Percentiles rank a stretch among this genome's conserved stretches.
Conservation (phyloP, 2,113 vertebrate species). For the Syngnathus floridae region DNA sequence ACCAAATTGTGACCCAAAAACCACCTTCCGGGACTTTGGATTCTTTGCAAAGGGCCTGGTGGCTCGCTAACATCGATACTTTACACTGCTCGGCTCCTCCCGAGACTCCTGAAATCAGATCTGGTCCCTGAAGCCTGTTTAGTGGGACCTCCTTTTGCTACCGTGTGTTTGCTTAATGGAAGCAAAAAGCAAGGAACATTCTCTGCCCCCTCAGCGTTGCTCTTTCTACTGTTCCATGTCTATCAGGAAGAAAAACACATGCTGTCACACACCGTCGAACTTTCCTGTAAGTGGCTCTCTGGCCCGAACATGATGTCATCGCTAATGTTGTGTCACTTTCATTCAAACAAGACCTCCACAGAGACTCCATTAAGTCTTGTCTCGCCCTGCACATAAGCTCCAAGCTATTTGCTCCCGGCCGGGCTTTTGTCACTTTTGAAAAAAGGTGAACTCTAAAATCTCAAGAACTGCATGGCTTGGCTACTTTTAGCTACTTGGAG, state of each 20-base stretch:
- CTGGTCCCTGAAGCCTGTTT: slow-evolving; percentile 47
- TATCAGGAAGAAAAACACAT: neutral
- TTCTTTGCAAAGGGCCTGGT: slow-evolving; percentile 13
- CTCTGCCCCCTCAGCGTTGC: neutral
- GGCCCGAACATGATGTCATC: slow-evolving; percentile 14
- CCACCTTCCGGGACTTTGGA: slow-evolving; percentile 1
- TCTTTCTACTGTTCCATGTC: neutral
- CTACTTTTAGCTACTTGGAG: neutral
- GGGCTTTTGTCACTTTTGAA: slow-evolving; percentile 8
- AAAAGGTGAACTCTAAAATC: neutral
- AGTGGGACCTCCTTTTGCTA: slow-evolving; percentile 32
- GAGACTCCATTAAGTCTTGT: slow-evolving; percentile 21
- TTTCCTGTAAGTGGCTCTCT: neutral
- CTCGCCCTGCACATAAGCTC: slow-evolving; percentile 17
- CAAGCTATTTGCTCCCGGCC: slow-evolving; percentile 21
- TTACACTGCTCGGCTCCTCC: slow-evolving; percentile 52
- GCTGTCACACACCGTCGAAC: neutral
- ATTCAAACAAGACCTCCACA: slow-evolving; percentile 7
- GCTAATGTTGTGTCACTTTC: slow-evolving; percentile 9
- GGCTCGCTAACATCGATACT: slow-evolving; percentile 63
- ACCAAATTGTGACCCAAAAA: slow-evolving; percentile 2
- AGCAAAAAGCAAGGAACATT: slow-evolving; percentile 17
- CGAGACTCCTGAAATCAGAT: slow-evolving; percentile 60
- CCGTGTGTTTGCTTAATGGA: slow-evolving; percentile 31
- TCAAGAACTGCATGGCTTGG: neutral